A percentile compares a stretch with the other conserved stretches of the same genome.
These are phyloP conservation scores for Amphibalanus amphitrite DNA, from an alignment of 1,140 invertebrate species.

Conservation along the genomic window DNA sequence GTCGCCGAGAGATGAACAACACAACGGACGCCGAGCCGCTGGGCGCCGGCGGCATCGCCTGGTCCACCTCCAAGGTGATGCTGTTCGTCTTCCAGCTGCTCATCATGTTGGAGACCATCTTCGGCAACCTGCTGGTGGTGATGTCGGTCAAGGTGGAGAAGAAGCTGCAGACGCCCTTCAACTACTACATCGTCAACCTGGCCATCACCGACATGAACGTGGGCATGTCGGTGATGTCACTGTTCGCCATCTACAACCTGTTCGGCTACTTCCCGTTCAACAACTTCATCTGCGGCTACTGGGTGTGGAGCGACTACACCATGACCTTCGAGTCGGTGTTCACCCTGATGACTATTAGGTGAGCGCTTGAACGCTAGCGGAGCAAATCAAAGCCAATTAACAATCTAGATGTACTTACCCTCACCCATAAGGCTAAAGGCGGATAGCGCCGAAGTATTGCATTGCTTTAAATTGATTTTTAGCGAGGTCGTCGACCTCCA, in stretches of 20 bases:
- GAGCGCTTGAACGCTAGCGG: constrained; percentile 14
- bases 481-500: no score
- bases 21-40: constrained; percentile 9
- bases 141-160: constrained; percentile 19
- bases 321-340: constrained; percentile 29
- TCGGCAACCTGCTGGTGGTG: constrained; percentile 23
- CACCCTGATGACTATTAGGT: constrained; percentile 26
- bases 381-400: no score
- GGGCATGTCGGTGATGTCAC: constrained; percentile 22
- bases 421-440: no score
- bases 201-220: constrained; percentile 23
- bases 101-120: constrained; percentile 20
- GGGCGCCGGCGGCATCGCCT: constrained; percentile 11
- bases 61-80: constrained; percentile 8
- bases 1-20: no score
- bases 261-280: constrained; percentile 21
- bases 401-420: no score
- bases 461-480: no score
- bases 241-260: constrained; percentile 21
- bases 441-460: no score
- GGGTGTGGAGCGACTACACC: constrained; percentile 29
- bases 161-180: constrained; percentile 22
- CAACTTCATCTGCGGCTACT: constrained; percentile 24
- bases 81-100: constrained; percentile 17
- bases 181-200: constrained; percentile 23